Evolutionary conservation across 2,797 vertebrate genomes (phyloP), one percentile per base, ranked within the genome.

Genomic region (Acipenser ruthenus): DNA sequence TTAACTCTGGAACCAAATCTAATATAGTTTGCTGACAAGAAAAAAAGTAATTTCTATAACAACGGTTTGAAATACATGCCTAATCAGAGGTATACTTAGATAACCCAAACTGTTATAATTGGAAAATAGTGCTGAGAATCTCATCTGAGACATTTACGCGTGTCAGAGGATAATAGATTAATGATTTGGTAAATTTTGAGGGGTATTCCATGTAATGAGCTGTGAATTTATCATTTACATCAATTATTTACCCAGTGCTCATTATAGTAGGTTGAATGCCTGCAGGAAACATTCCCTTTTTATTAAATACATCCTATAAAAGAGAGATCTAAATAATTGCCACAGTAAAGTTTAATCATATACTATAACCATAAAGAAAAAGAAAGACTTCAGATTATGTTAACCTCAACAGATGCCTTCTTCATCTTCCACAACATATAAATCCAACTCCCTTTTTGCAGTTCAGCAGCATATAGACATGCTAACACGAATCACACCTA

Each of bases 71-170:
- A 86, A 82, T 79, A 77, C 68, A 63, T 70, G 82, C 81, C 78
- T 71, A 86, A 84, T 80, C 73, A 77, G 78, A 72, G 69, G 75
- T 74, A 78, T 75, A 73, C 75, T 80, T 73, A 72, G 77, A 79
- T 87, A 87, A 74, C 71, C 63, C 67, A 76, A 81, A 78, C 72
- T 83, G 79, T 76, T 88, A 86, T 87, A 90, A 86, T 88, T 90
- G 79, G 68, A 80, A 73, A 79, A 76, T 77, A 78, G 83, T 82
- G 68, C 55, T 56, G 76, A 72, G 71, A 78, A 60, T 69, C 90
- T 89, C 89, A 90, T 92, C 83, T 83, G 60, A 73, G 66, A 80
- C 70, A 80, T 79, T 67, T 83, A 84, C 81, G 79, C 76, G 72
- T 81, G 74, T 79, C 74, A 67, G 53, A 78, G 80, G 81, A 81